These are phyloP conservation scores for Acronicta leporina DNA, from an alignment of 2,888 invertebrate genomes.

Conservation along the genomic window DNA sequence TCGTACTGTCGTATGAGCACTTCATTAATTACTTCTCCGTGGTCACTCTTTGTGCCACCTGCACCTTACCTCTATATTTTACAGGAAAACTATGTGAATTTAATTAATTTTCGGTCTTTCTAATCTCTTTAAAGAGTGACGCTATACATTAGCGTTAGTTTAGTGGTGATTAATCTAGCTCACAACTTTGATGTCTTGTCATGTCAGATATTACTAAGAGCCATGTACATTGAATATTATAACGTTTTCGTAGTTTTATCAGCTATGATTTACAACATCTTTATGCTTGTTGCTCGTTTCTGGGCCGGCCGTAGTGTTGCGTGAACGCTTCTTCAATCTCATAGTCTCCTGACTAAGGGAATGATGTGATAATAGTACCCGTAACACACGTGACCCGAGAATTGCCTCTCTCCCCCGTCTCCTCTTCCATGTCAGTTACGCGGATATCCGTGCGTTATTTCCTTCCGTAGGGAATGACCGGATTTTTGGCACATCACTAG, in stretches of 20 bases:
- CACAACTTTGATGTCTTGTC: slow-evolving; percentile 3
- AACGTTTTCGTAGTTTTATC: too few relatives aligned
- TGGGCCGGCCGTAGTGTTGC: too few relatives aligned
- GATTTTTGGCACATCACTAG: slow-evolving; percentile 45
- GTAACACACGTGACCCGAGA: slow-evolving; percentile 41
- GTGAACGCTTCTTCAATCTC: too few relatives aligned
- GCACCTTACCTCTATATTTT: slow-evolving; percentile 36
- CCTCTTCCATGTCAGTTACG: slow-evolving; percentile 44
- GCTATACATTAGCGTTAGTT: slow-evolving; percentile 34
- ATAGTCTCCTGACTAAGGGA: slow-evolving; percentile 24
- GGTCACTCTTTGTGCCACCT: slow-evolving; percentile 23
- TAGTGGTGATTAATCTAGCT: slow-evolving; percentile 22
- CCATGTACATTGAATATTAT: too few relatives aligned
- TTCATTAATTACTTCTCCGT: slow-evolving; percentile 30
- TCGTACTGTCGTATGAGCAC: neutral
- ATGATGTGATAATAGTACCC: slow-evolving; percentile 30
- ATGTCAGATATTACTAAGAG: neutral
- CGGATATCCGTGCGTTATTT: slow-evolving; percentile 62
- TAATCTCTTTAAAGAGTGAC: slow-evolving; percentile 42
- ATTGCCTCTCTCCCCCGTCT: slow-evolving; percentile 22
- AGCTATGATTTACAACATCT: too few relatives aligned
- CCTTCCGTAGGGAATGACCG: slow-evolving; percentile 55
- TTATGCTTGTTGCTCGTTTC: too few relatives aligned
- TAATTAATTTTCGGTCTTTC: slow-evolving; percentile 45
- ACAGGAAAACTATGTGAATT: slow-evolving; percentile 38